Evolutionary conservation across 2,113 vertebrate genomes (phyloP), one percentile per base, ranked within the genome.

Genomic region (Myiagra hebetior): DNA sequence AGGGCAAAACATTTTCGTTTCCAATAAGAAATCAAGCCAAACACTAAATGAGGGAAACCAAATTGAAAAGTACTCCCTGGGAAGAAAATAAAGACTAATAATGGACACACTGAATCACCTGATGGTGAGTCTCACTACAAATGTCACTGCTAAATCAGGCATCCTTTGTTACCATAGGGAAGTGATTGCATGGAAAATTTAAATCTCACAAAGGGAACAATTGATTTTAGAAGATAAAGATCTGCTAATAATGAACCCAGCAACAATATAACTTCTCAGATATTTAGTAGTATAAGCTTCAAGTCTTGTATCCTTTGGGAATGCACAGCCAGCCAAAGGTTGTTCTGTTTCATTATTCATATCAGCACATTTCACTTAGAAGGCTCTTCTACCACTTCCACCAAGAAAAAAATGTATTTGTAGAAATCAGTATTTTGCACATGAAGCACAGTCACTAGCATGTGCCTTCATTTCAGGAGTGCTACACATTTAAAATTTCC

Each of bases 151-250:
- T 97, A 95, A 97, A 97, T 95, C 72, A 91, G 52, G 31, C 24
- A 83, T 87, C 67, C 83, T 97, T 97, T 96, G 42, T 97, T 92
- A 96, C 30, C 26, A 64, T 15, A 89, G 22, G 60, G 55, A 95
- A 91, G 13, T 20, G 72, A 95, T 91, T 93, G 69, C 49, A 93
- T 31, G 49, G 84, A 93, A 93, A 95, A 80, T 86, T 87, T 88
- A 94, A 87, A 86, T 57, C 65, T 89, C 77, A 93, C 95, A 96
- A 91, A 96, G 39, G 47, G 69, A 92, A 73, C 27, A 15, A 95
- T 18, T 95, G 85, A 96, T 95, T 98, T 89, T 60, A 84, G 81
- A 96, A 89, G 59, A 94, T 87, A 68, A 95, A 96, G 93, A 57
- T 33, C 55, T 95, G 79, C 72, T 96, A 95, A 96, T 95, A 96